These are phyloP conservation scores for Malaclemys terrapin DNA, from an alignment of 2,113 vertebrate species.

Conservation along the genomic window DNA sequence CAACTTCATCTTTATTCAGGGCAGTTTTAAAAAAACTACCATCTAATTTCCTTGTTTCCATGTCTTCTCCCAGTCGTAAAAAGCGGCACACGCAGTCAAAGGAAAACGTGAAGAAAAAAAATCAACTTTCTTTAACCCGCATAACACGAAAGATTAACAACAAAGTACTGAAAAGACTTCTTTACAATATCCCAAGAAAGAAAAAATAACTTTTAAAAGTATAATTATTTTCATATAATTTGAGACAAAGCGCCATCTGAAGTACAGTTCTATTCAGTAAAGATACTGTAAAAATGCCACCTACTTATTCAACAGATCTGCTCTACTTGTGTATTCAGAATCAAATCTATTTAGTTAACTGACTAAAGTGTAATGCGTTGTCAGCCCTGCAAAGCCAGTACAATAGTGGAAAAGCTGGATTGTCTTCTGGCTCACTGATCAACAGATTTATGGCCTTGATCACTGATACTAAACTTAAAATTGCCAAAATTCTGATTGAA, in stretches of 20 bases:
- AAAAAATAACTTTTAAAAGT: not conserved
- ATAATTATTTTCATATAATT: not conserved
- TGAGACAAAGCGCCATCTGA: not conserved
- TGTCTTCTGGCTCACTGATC: not conserved
- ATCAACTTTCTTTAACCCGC: not conserved
- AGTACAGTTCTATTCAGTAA: not conserved
- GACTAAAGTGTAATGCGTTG: not conserved
- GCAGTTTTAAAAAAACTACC: not conserved
- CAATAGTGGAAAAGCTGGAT: not conserved
- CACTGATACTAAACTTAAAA: not conserved
- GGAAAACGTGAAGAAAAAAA: not conserved
- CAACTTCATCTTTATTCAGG: not conserved
- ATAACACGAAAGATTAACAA: not conserved
- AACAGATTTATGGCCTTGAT: not conserved
- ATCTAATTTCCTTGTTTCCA: not conserved
- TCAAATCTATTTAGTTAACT: not conserved
- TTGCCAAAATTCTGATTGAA: not conserved
- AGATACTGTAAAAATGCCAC: not conserved
- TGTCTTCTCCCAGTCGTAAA: not conserved
- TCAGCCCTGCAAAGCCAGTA: not conserved
- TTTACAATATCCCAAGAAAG: not conserved
- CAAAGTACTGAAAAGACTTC: not conserved
- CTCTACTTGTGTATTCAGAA: not conserved
- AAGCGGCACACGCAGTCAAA: not conserved
- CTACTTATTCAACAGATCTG: not conserved